Evolutionary conservation across 2,797 vertebrate species (phyloP).

Genomic region (Buphagus erythrorhynchus): DNA sequence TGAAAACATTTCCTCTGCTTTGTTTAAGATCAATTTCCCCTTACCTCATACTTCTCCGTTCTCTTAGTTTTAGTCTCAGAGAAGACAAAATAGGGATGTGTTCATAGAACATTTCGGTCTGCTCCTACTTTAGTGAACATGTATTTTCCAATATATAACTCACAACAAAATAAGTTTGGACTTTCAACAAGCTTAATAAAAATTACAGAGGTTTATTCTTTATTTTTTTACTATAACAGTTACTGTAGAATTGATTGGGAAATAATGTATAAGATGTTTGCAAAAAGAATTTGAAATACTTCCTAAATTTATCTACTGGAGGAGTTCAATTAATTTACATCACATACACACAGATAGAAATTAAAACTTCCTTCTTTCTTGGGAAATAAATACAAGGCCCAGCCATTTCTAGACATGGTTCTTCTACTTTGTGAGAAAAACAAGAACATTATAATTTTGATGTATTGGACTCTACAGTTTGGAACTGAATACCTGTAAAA

Average conservation of each 20-base stretch:
- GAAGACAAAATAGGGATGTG: background rate
- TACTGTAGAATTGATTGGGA: background rate
- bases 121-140: background rate
- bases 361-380: background rate
- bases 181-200: background rate
- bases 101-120: background rate
- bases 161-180: background rate
- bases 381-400: too few species aligned
- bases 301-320: background rate
- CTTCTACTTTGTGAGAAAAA: background rate
- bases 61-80: background rate
- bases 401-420: background rate
- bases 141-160: background rate
- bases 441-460: background rate
- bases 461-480: background rate
- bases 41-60: background rate
- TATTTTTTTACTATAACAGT: background rate
- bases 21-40: background rate
- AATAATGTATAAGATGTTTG: background rate
- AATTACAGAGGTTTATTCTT: background rate
- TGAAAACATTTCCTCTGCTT: background rate
- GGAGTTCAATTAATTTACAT: background rate
- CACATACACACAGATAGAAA: background rate
- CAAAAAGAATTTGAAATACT: background rate
- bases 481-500: background rate